These are phyloP conservation scores for Pilophorus perplexus DNA, from an alignment of 2,888 invertebrate species.

Conservation along the genomic window DNA sequence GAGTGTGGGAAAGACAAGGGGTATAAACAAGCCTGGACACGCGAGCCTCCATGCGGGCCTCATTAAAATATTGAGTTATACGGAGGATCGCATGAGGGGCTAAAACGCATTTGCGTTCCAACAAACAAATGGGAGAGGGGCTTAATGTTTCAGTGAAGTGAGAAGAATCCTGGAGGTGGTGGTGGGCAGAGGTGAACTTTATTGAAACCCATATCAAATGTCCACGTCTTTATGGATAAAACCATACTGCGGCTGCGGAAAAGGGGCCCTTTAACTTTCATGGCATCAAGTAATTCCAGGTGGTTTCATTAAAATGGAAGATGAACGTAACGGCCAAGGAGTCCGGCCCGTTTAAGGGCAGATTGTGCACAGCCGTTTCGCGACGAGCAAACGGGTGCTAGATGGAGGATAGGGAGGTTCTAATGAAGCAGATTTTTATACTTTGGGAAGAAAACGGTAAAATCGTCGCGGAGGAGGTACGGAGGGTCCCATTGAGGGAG, in stretches of 20 bases:
- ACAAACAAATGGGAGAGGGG: too few species aligned
- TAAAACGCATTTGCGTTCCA: too few species aligned
- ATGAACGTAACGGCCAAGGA: background rate
- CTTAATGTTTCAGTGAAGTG: too few species aligned
- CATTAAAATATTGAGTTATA: background rate
- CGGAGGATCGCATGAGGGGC: too few species aligned
- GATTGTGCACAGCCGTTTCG: background rate
- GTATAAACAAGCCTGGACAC: background rate
- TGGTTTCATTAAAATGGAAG: background rate
- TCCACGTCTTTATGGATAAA: too few species aligned
- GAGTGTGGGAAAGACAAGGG: background rate
- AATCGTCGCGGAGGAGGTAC: background rate
- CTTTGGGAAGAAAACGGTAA: background rate
- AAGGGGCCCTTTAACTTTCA: too few species aligned
- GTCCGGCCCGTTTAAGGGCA: background rate
- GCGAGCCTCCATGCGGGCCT: background rate
- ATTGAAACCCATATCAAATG: too few species aligned
- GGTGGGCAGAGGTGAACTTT: too few species aligned
- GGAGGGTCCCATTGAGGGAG: too few species aligned
- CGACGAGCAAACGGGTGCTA: background rate
- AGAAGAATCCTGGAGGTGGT: too few species aligned
- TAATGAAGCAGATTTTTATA: slow-evolving; percentile 6
- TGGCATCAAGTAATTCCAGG: background rate
- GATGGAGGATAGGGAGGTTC: background rate
- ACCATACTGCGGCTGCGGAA: too few species aligned